Base-by-base conservation (phyloP, 2,797 vertebrate species). In the Urosaurus nigricauda region DNA sequence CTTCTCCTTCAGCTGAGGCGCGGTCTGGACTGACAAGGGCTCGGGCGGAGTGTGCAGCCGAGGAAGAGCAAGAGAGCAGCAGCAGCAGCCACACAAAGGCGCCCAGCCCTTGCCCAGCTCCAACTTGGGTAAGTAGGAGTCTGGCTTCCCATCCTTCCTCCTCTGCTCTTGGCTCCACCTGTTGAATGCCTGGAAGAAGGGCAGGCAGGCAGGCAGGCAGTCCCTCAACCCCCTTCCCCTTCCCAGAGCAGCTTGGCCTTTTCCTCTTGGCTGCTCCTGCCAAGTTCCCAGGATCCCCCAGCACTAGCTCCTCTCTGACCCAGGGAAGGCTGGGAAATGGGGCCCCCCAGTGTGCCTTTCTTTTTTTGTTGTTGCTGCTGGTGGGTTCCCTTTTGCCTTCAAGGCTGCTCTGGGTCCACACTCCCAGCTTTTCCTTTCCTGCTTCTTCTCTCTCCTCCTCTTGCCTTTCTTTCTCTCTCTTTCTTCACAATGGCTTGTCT, bases 121-220 rank as follows among this genome's bases (percentile, higher is more conserved):
- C 74, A 85, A 90, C 82, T 90, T 88, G 86, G 89, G 86, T 90
- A 85, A 90, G 86, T 88, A n/a, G n/a, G n/a, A n/a, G n/a, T n/a
- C n/a, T n/a, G n/a, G n/a, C n/a, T 43, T 24, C 9, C 14, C 26
- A 3, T 2, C 9, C 6, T 2, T 32, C 24, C 6, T 82, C 60
- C 60, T 40, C 26, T 24, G 21, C 1, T 5, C 24, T 0, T 79
- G 91, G 87, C 92, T 89, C 90, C 94, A 95, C 95, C 93, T 95
- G 93, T 95, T 94, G 94, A 90, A 94, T 93, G 92, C 92, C 43
- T 86, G 56, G 16, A 0, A 4, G 4, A 3, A 58, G 43, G 56
- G 56, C 4, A 9, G 51, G 51, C 1, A 58, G 56, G 56, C 0
- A 58, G 17, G 14, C 56, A 9, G 13, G 1, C 12, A 17, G 4